phyloP scores from a whole-genome alignment of 2,113 vertebrate genomes.

The Dolichotis patagonum region DNA sequence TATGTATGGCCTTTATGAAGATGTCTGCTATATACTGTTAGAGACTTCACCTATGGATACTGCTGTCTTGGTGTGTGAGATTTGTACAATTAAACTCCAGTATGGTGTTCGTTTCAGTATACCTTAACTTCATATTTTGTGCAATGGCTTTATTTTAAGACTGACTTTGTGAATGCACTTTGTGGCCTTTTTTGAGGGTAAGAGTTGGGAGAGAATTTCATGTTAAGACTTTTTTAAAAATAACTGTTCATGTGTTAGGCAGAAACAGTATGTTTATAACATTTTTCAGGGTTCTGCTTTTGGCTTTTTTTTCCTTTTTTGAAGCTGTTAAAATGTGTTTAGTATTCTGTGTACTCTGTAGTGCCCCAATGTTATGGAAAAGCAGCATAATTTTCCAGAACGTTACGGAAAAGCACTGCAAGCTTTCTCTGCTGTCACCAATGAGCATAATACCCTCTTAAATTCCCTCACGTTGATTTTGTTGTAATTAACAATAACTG shows the following conservation, averaged over 20 bases:
- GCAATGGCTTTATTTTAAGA: slow-evolving; percentile 88
- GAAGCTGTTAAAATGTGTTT: not conserved
- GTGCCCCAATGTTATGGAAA: not conserved
- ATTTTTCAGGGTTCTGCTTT: slow-evolving; percentile 57
- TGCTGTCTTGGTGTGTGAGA: slow-evolving; percentile 76
- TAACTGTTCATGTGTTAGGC: slow-evolving; percentile 67
- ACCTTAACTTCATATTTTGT: slow-evolving; percentile 81
- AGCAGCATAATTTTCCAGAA: not conserved
- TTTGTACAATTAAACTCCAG: slow-evolving; percentile 60
- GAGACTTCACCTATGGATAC: slow-evolving; percentile 73
- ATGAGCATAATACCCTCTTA: not conserved
- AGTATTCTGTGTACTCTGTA: not conserved
- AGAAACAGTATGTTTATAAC: slow-evolving; percentile 51
- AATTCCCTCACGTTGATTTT: not conserved
- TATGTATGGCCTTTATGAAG: slow-evolving; percentile 53
- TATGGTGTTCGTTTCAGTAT: slow-evolving; percentile 70
- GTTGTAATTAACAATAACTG: slow-evolving; percentile 53
- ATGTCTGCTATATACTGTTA: slow-evolving; percentile 44
- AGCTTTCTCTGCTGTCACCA: slow-evolving; percentile 34
- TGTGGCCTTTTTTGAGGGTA: slow-evolving; percentile 87
- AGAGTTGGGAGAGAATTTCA: slow-evolving; percentile 68
- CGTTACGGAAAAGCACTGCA: not conserved
- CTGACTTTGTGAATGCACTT: slow-evolving; percentile 90
- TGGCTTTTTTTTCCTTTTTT: slow-evolving; percentile 41
- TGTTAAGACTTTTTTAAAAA: slow-evolving; percentile 13